Percentiles rank a stretch among this genome's conserved stretches.
Evolutionary conservation across 1,140 invertebrate genomes (phyloP).

Genomic region (Trichogramma pretiosum): DNA sequence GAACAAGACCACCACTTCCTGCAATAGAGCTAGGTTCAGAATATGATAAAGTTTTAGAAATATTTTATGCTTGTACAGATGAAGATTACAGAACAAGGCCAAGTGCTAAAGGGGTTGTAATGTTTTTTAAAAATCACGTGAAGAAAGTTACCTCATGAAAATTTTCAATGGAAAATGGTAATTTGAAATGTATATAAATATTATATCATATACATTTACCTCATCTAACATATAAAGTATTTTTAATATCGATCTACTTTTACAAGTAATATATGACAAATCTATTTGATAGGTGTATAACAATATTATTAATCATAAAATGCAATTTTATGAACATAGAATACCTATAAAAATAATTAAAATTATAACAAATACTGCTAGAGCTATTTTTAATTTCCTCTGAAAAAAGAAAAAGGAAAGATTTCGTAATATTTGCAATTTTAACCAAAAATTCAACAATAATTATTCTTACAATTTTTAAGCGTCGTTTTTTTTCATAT

Average conservation of each 20-base stretch:
- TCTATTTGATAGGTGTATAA: too few relatives aligned
- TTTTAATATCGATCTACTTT: not conserved
- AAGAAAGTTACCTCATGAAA: slow-evolving; percentile 13
- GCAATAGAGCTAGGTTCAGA: slow-evolving; percentile 50
- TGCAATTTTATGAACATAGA: slow-evolving; percentile 17
- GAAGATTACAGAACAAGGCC: slow-evolving; percentile 52
- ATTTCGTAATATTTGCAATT: not conserved
- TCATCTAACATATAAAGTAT: too few relatives aligned
- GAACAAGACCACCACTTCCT: slow-evolving; percentile 60
- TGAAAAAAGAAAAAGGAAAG: slow-evolving; percentile 29
- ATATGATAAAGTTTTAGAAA: slow-evolving; percentile 57
- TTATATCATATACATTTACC: too few relatives aligned
- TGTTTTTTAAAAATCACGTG: slow-evolving; percentile 32
- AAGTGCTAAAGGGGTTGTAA: slow-evolving; percentile 45
- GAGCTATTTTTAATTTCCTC: slow-evolving; percentile 36
- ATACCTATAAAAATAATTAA: slow-evolving; percentile 30
- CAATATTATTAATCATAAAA: too few relatives aligned
- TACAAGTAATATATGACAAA: too few relatives aligned
- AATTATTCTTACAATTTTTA: slow-evolving; percentile 51
- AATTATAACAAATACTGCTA: slow-evolving; percentile 29
- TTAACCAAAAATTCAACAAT: not conserved
- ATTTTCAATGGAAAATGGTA: not conserved
- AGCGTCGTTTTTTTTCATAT: slow-evolving; percentile 56
- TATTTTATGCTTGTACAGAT: slow-evolving; percentile 67
- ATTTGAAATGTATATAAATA: too few relatives aligned